Conservation (phyloP, 2,113 vertebrate species). For the Osmerus mordax region DNA sequence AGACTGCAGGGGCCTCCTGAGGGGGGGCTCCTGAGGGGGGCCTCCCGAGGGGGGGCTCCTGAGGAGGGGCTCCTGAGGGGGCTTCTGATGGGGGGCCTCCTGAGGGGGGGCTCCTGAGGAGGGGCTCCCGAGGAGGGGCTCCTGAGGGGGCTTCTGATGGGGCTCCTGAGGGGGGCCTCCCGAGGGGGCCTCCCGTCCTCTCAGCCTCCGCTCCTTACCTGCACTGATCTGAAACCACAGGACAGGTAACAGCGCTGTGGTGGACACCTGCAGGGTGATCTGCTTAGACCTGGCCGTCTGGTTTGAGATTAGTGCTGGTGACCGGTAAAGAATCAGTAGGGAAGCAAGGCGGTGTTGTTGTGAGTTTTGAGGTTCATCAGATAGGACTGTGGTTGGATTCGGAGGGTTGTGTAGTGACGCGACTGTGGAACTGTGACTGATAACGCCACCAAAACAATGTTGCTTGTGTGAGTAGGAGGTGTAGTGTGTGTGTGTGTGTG, state of each 20-base stretch:
- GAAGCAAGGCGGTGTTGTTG: neutral
- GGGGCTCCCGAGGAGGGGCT: no score
- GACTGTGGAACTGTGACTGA: constrained; percentile 33
- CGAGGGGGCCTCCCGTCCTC: no score
- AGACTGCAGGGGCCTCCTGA: neutral
- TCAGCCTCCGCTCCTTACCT: no score
- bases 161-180: no score
- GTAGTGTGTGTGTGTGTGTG: constrained; percentile 28
- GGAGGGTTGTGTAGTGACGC: constrained; percentile 2
- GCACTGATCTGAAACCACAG: no score
- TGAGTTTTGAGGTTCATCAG: constrained; percentile 30
- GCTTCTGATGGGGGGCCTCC: neutral
- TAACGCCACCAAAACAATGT: neutral
- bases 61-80: neutral
- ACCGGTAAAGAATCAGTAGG: neutral
- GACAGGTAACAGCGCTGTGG: no score
- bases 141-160: no score
- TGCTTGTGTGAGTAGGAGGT: neutral
- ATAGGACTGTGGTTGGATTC: constrained; percentile 8
- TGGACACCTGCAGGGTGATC: no score
- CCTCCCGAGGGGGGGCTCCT: no score
- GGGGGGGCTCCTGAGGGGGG: neutral
- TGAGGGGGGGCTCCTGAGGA: neutral
- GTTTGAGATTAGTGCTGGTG: neutral
- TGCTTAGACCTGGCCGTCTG: no score